phyloP scores from a whole-genome alignment of 2,797 vertebrate species.

The Gallinago nigripennis region DNA sequence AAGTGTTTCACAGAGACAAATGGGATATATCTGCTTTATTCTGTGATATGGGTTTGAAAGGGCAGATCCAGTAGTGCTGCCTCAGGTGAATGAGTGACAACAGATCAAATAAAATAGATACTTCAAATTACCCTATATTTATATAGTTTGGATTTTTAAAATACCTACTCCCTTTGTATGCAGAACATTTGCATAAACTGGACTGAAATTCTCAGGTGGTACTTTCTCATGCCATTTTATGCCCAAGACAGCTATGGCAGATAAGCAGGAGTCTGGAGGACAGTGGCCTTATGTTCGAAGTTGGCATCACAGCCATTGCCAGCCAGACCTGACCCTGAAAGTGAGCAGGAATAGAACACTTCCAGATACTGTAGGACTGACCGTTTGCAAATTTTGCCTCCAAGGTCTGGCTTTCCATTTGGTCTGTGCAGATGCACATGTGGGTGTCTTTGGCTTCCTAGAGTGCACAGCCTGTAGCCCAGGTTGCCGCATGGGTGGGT shows the following conservation, averaged over 20 bases:
- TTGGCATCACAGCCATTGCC: no score
- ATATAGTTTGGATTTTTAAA: background rate
- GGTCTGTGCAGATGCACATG: background rate
- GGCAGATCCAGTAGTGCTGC: background rate
- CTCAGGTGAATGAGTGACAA: background rate
- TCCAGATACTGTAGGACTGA: background rate
- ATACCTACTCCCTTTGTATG: background rate
- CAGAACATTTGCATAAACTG: background rate
- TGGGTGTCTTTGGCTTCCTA: background rate
- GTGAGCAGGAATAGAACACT: background rate
- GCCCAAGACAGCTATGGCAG: background rate
- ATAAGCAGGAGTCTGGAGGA: background rate
- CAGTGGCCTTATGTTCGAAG: background rate
- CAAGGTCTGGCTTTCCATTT: background rate
- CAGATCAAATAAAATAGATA: background rate
- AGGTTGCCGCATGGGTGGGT: rapidly evolving
- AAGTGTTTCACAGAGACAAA: background rate
- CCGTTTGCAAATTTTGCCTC: background rate
- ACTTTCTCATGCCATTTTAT: background rate
- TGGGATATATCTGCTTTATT: background rate
- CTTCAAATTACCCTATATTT: background rate
- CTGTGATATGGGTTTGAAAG: background rate
- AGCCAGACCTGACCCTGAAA: background rate
- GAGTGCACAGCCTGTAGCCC: background rate
- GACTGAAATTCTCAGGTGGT: background rate